Base-by-base conservation (phyloP, 2,113 vertebrate genomes). In the Brachionichthys hirsutus region DNA sequence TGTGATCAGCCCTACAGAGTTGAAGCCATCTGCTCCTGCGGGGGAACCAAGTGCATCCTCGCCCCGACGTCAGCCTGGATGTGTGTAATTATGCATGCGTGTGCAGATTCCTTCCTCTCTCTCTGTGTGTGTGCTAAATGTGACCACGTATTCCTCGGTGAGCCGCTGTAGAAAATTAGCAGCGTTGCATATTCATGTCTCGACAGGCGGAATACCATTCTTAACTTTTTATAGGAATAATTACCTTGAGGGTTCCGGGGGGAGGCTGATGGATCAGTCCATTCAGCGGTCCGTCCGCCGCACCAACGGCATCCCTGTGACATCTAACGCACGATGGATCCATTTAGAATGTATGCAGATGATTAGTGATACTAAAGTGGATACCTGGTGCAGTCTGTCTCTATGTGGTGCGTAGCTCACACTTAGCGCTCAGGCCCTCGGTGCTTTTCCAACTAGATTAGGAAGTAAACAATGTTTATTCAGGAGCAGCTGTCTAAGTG, bases 401-500 rank as follows among this genome's bases (percentile, higher is more conserved):
- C 43, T 3, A 35, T 51, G 36, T 40, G 42, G 48, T 63, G 49
- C 54, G 40, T 20, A 22, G 66, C 58, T 49, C 51, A 80, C 72
- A 68, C 78, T 46, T 34, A 75, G 81, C 78, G 80, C 84, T 80
- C 72, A 80, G 69, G 61, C 80, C 72, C 78, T 81, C 67, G 18
- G 73, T 70, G 73, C 70, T 77, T 70, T 89, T 84, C 68, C 69
- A 54, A 77, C 81, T 86, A 76, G 77, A 90, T 91, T 88, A 88
- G 73, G 66, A 87, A 87, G 85, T 88, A 90, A 91, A 89, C 84
- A 85, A 90, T 90, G 88, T 91, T 90, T 90, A 91, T 91, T 90
- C 89, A 91, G 77, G 54, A 88, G 82, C 89, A 91, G 85, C 89
- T 90, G 88, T 90, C 80, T 81, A 36, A 66, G 73, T 66, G 74